phyloP scores from a whole-genome alignment of 1,140 invertebrate genomes.

The Diachasma alloeum region DNA sequence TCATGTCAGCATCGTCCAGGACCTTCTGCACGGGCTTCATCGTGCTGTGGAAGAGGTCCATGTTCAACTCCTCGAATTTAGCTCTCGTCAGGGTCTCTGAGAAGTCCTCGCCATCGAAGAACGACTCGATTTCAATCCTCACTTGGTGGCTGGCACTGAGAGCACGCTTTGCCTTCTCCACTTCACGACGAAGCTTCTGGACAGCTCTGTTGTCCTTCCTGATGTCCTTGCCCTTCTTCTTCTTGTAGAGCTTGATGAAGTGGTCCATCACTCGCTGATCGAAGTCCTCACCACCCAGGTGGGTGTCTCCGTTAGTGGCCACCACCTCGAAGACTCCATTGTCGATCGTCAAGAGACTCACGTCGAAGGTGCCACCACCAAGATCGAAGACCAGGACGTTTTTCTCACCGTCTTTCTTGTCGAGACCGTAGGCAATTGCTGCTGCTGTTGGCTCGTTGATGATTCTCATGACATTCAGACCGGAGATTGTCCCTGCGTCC shows the following conservation, averaged over 20 bases:
- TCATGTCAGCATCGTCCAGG: conserved; percentile 98
- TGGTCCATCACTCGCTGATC: conserved; percentile 99
- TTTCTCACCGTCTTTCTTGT: conserved; percentile 99
- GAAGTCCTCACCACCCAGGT: conserved; percentile 98
- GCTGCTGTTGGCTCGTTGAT: conserved; percentile 99
- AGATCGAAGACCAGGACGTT: conserved; percentile 99
- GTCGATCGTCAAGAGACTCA: conserved; percentile 98
- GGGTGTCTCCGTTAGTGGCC: conserved; percentile 98
- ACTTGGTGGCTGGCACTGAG: conserved; percentile 95
- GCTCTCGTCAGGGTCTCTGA: conserved; percentile 98
- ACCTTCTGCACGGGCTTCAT: conserved; percentile 99
- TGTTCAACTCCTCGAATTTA: conserved; percentile 99
- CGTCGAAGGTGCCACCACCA: conserved; percentile 99
- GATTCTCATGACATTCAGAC: conserved; percentile 97
- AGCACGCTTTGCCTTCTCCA: conserved; percentile 97
- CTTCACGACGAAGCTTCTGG: conserved; percentile 95
- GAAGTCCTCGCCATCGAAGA: conserved; percentile 99
- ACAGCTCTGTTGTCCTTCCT: conserved; percentile 94
- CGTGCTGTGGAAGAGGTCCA: conserved; percentile 98
- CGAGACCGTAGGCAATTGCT: conserved; percentile 98
- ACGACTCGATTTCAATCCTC: conserved; percentile 98
- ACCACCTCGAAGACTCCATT: conserved; percentile 95
- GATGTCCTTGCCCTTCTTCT: conserved; percentile 98
- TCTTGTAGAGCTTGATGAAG: conserved; percentile 98
- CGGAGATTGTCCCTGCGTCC: conserved; percentile 87